phyloP scores from a whole-genome alignment of 2,888 invertebrate species.

The Iphiclides podalirius region DNA sequence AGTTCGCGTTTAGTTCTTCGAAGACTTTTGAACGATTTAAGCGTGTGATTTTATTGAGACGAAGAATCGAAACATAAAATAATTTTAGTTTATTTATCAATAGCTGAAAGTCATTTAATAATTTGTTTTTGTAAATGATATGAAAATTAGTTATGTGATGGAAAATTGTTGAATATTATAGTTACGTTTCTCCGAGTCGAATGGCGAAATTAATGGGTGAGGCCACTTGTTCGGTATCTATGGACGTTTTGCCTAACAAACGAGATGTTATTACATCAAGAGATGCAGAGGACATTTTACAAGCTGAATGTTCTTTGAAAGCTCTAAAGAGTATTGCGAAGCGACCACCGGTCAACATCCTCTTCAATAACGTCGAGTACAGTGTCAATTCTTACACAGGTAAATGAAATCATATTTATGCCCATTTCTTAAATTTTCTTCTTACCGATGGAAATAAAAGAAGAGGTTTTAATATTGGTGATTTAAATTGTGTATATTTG shows the following conservation, averaged over 20 bases:
- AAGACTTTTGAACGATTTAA: conserved; percentile 1
- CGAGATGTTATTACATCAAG: not conserved
- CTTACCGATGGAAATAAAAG: no score
- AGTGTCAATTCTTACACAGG: conserved; percentile 1
- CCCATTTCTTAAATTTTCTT: no score
- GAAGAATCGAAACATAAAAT: no score
- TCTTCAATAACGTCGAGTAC: conserved; percentile 5
- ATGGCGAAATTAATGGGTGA: not conserved
- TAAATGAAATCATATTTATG: not conserved
- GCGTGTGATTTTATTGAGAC: not conserved
- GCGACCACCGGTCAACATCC: conserved; percentile 10
- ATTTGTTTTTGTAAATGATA: no score
- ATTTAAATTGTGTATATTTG: no score
- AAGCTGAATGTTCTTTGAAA: not conserved
- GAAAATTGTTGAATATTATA: no score
- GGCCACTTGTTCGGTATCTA: not conserved
- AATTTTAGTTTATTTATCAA: no score
- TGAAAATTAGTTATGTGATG: no score
- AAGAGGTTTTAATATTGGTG: no score
- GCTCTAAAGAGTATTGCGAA: conserved; percentile 10
- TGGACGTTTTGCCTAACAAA: not conserved
- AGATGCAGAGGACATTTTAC: not conserved
- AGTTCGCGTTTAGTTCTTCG: not conserved
- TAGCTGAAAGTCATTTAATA: no score
- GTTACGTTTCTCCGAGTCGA: no score